Conservation (phyloP, 92 coral and sea anemone species). For the Zoanthus gigantus region DNA sequence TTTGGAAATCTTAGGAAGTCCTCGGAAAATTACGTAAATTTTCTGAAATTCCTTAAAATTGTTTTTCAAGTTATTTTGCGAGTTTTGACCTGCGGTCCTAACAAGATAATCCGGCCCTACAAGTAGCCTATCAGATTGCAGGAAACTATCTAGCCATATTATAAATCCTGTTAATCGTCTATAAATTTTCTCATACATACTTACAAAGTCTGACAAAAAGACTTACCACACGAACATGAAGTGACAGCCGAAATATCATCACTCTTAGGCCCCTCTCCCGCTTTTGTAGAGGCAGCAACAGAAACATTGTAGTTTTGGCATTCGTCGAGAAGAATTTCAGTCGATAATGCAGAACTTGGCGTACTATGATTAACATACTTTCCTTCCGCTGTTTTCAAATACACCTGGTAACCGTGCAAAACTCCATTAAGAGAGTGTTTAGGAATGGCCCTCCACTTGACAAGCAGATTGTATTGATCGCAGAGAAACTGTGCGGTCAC, state of each 20-base stretch:
- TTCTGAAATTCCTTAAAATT: too few species aligned
- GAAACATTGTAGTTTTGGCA: constrained; percentile 22
- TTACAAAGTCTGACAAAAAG: too few species aligned
- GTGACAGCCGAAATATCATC: neutral
- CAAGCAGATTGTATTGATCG: constrained; percentile 10
- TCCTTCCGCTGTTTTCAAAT: neutral
- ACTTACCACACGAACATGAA: constrained; percentile 39
- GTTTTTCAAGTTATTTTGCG: too few species aligned
- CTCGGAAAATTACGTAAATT: too few species aligned
- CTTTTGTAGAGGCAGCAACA: constrained; percentile 25
- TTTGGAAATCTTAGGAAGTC: too few species aligned
- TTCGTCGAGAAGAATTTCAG: constrained; percentile 17
- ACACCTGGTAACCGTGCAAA: constrained; percentile 2
- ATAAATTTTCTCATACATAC: too few species aligned
- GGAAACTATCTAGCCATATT: too few species aligned
- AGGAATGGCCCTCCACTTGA: neutral
- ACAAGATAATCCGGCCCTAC: too few species aligned
- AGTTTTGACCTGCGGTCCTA: too few species aligned
- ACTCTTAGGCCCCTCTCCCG: neutral
- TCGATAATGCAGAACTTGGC: neutral
- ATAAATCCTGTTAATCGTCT: too few species aligned
- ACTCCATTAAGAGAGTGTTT: neutral
- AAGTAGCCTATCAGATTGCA: too few species aligned
- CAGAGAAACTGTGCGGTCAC: constrained; percentile 7
- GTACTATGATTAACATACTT: neutral